phyloP scores from a whole-genome alignment of 2,113 vertebrate species.

The Siphamia tubifer region DNA sequence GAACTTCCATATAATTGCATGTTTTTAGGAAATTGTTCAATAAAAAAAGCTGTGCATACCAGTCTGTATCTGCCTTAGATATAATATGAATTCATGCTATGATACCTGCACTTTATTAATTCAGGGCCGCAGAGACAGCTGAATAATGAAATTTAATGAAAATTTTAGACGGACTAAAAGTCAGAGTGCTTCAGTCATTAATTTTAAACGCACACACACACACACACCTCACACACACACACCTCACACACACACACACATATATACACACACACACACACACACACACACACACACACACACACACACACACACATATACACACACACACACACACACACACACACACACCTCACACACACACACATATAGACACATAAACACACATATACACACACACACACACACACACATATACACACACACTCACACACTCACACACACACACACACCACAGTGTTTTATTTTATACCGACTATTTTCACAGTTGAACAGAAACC shows the following conservation, averaged over 20 bases:
- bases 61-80: conserved; percentile 28
- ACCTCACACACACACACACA: too few species aligned
- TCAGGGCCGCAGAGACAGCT: conserved; percentile 76
- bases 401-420: too few species aligned
- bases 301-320: too few species aligned
- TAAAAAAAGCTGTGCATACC: conserved; percentile 1
- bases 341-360: too few species aligned
- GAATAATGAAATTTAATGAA: conserved; percentile 81
- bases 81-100: conserved; percentile 74
- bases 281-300: too few species aligned
- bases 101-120: conserved; percentile 77
- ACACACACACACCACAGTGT: too few species aligned
- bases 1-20: conserved; percentile 54
- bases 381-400: too few species aligned
- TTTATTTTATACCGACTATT: conserved; percentile 33
- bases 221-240: conserved; percentile 41
- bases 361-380: too few species aligned
- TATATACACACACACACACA: too few species aligned
- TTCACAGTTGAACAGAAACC: background rate
- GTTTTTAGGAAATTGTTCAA: conserved; percentile 50
- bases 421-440: too few species aligned
- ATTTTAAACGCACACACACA: conserved; percentile 74
- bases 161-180: conserved; percentile 80
- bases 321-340: too few species aligned
- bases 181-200: conserved; percentile 77